phyloP scores from a whole-genome alignment of 2,113 vertebrate species.

The Leptobrachium leishanense region DNA sequence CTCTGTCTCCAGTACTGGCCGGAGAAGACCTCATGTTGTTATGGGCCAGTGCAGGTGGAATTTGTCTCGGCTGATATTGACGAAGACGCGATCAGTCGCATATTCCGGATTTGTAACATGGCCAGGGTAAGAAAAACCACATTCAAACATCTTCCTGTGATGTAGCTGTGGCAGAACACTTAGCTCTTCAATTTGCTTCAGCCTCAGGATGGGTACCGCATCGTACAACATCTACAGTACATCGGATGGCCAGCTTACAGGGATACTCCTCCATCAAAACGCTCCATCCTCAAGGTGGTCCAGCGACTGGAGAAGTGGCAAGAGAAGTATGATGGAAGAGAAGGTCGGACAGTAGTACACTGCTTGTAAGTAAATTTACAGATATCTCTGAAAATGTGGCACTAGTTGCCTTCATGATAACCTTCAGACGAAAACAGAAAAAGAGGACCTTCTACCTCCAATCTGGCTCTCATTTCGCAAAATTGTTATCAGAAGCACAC shows the following conservation, averaged over 20 bases:
- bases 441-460: no score
- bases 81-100: conserved; percentile 93
- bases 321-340: conserved; percentile 91
- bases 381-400: no score
- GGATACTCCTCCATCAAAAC: conserved; percentile 92
- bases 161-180: neutral
- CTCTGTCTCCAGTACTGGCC: conserved; percentile 99
- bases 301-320: conserved; percentile 93
- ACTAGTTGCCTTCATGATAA: no score
- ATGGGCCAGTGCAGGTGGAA: conserved; percentile 94
- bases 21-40: conserved; percentile 91
- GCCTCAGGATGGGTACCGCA: conserved; percentile 94
- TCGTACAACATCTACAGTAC: conserved; percentile 97
- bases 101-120: conserved; percentile 99
- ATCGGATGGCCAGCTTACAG: conserved; percentile 96
- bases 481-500: no score
- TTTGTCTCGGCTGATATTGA: conserved; percentile 96
- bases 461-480: no score
- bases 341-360: conserved; percentile 92
- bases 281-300: conserved; percentile 91
- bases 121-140: conserved; percentile 74
- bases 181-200: conserved; percentile 57
- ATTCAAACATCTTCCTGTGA: rapidly evolving
- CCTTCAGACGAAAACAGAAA: no score
- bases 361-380: conserved; percentile 82